Percentiles rank a stretch among this genome's conserved stretches.
phyloP scores from a whole-genome alignment of 2,797 vertebrate genomes.

The Pangasius macronema region DNA sequence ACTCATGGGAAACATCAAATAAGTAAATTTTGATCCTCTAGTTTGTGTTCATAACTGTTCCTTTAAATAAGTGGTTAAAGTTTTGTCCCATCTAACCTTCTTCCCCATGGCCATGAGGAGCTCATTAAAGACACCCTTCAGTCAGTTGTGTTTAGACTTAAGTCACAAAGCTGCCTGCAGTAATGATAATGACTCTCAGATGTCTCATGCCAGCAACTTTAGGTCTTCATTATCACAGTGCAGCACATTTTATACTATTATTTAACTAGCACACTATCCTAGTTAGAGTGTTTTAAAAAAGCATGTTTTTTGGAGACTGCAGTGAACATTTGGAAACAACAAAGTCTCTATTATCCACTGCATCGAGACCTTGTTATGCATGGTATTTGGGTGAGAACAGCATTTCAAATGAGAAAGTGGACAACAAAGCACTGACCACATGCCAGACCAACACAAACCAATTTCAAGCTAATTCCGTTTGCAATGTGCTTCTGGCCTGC shows the following conservation, averaged over 20 bases:
- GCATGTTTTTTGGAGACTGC: neutral
- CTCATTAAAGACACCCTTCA: constrained; percentile 34
- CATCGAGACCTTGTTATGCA: neutral
- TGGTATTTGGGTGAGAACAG: constrained; percentile 25
- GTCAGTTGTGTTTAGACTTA: constrained; percentile 10
- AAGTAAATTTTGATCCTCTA: neutral
- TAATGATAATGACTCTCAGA: constrained; percentile 34
- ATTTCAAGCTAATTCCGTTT: constrained; percentile 43
- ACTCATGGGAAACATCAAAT: neutral
- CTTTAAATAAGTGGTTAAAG: neutral
- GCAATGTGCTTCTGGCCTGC: constrained; percentile 16
- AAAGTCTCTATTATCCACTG: neutral
- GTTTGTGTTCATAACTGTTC: neutral
- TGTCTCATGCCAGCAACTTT: neutral
- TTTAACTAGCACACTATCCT: neutral
- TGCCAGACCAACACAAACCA: constrained; percentile 35
- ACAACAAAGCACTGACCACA: constrained; percentile 38
- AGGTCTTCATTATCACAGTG: constrained; percentile 2
- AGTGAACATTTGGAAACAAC: neutral
- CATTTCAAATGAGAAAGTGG: constrained; percentile 18
- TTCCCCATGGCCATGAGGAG: neutral
- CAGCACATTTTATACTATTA: neutral
- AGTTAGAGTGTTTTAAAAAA: neutral
- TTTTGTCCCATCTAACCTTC: constrained; percentile 9
- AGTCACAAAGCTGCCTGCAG: constrained; percentile 5